phyloP scores from a whole-genome alignment of 2,888 invertebrate species.

The Drosophila basisetae region DNA sequence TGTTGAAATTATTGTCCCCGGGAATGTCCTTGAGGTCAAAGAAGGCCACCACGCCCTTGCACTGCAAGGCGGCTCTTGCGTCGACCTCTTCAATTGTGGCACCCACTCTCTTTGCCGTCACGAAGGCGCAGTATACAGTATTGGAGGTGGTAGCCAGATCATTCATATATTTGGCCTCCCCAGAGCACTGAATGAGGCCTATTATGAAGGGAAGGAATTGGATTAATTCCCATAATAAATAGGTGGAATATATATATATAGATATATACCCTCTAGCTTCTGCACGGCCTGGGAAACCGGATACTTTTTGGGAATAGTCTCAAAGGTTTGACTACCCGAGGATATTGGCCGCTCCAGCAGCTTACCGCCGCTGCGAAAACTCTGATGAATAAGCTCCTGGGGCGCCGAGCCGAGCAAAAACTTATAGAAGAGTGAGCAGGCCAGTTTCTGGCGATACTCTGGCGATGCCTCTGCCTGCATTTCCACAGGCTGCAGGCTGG shows the following conservation, averaged over 20 bases:
- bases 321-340: conserved; percentile 89
- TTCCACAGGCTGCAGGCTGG: conserved; percentile 88
- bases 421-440: conserved; percentile 92
- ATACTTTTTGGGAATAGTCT: conserved; percentile 89
- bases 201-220: not conserved
- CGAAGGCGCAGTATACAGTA: conserved; percentile 87
- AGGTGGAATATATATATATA: conserved; percentile 56
- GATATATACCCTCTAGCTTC: conserved; percentile 88
- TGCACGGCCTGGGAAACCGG: conserved; percentile 91
- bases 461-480: conserved; percentile 89
- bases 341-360: conserved; percentile 88
- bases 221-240: accelerated
- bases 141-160: conserved; percentile 90
- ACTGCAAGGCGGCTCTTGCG: conserved; percentile 86
- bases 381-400: conserved; percentile 75
- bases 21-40: conserved; percentile 89
- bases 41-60: conserved; percentile 87
- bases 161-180: conserved; percentile 91
- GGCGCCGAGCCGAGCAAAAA: conserved; percentile 88
- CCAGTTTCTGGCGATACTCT: conserved; percentile 89
- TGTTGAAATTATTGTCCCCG: conserved; percentile 83
- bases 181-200: conserved; percentile 87
- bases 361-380: conserved; percentile 80
- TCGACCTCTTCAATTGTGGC: conserved; percentile 78
- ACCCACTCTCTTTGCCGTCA: conserved; percentile 87